A percentile compares a stretch with the other conserved stretches of the same genome.
phyloP scores from a whole-genome alignment of 2,888 invertebrate species.

The Acrobasis suavella region DNA sequence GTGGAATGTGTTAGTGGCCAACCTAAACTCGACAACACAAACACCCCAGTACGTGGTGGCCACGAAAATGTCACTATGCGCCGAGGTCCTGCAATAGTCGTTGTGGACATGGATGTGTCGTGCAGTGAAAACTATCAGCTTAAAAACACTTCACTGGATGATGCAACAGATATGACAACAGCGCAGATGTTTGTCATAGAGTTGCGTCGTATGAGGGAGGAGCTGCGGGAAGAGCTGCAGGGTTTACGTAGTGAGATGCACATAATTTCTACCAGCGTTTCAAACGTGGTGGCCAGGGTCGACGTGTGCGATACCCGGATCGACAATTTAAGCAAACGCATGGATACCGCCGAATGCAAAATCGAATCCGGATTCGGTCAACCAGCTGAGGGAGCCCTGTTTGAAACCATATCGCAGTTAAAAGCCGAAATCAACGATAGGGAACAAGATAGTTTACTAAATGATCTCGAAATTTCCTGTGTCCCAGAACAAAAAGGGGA shows the following conservation, averaged over 20 bases:
- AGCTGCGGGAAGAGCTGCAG: neutral
- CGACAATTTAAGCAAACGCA: neutral
- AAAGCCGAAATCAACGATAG: constrained; percentile 10
- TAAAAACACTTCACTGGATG: neutral
- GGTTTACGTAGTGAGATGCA: neutral
- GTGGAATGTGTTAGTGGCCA: constrained; percentile 1
- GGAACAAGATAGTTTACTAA: constrained; percentile 28
- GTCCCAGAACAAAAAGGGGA: constrained; percentile 19
- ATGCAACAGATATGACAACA: neutral
- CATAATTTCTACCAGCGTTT: neutral
- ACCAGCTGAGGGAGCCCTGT: neutral
- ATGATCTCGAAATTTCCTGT: constrained; percentile 21
- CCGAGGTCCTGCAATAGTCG: neutral
- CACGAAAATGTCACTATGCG: constrained; percentile 8
- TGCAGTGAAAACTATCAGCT: neutral
- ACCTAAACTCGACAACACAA: constrained; percentile 4
- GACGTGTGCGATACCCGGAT: neutral
- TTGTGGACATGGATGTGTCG: constrained; percentile 6
- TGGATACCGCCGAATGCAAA: neutral
- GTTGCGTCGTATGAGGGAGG: constrained; percentile 2
- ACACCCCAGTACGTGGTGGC: constrained; percentile 1
- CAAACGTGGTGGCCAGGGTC: neutral
- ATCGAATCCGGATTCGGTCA: neutral
- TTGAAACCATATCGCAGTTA: constrained; percentile 11
- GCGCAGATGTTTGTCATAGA: neutral